These are phyloP conservation scores for Anas platyrhynchos DNA, from an alignment of 2,113 vertebrate genomes.

Conservation along the genomic window DNA sequence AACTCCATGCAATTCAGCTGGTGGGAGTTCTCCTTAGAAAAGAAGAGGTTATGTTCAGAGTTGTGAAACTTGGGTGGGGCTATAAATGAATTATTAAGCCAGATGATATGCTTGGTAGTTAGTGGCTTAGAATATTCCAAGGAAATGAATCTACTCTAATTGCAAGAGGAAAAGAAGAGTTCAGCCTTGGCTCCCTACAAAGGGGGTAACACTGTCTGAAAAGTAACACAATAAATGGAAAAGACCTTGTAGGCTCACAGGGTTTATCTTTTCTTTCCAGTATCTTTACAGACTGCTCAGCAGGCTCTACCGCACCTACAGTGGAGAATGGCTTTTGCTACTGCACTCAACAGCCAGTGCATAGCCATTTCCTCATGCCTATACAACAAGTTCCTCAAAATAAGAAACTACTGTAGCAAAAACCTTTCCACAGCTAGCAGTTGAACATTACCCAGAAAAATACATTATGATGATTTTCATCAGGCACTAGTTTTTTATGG, in stretches of 20 bases:
- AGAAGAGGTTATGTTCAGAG: not conserved
- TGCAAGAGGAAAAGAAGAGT: not conserved
- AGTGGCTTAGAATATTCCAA: conserved; percentile 13
- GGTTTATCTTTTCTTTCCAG: not conserved
- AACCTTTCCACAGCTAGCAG: not conserved
- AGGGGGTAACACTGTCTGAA: not conserved
- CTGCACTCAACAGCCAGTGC: not conserved
- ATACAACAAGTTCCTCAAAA: not conserved
- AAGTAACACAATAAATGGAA: not conserved
- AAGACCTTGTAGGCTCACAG: not conserved
- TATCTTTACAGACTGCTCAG: not conserved
- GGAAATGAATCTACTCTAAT: not conserved
- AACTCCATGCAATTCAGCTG: conserved; percentile 17
- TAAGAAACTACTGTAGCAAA: not conserved
- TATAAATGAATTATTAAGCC: not conserved
- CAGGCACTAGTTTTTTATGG: not conserved
- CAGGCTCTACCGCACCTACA: not conserved
- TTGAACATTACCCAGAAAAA: not conserved
- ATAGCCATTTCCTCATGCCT: not conserved
- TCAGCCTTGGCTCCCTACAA: not conserved
- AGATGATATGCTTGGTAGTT: not conserved
- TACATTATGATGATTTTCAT: not conserved
- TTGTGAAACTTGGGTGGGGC: conserved; percentile 50
- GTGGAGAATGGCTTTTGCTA: not conserved
- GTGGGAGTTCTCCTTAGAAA: conserved; percentile 30